Evolutionary conservation across 2,113 vertebrate genomes (phyloP).

Genomic region (Sitta europaea): DNA sequence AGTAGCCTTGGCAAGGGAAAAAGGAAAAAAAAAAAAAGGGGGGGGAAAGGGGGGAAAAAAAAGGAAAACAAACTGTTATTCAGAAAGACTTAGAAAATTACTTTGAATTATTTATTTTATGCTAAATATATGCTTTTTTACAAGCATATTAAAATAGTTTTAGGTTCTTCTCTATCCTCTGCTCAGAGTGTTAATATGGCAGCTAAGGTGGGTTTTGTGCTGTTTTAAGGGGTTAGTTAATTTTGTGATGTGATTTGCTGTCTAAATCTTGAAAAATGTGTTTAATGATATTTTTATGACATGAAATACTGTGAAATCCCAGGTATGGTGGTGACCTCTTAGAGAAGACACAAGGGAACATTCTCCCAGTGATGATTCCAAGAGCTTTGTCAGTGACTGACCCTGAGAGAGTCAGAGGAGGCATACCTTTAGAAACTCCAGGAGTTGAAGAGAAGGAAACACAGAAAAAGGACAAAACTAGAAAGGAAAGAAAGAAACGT

Average conservation of each 20-base stretch:
- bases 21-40: not conserved
- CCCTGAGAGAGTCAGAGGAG: not conserved
- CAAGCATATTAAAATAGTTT: not conserved
- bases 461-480: not conserved
- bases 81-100: not conserved
- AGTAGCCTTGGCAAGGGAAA: not conserved
- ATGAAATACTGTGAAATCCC: not conserved
- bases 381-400: conserved; percentile 41
- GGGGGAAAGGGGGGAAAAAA: not conserved
- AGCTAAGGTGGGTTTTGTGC: not conserved
- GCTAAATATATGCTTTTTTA: not conserved
- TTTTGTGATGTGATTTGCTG: not conserved
- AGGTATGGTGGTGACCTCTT: not conserved
- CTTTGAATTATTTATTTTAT: not conserved
- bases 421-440: not conserved
- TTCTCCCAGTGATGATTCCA: not conserved
- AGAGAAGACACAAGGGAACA: not conserved
- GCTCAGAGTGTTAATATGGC: not conserved
- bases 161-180: not conserved
- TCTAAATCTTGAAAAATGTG: not conserved
- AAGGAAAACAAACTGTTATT: not conserved
- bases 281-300: not conserved
- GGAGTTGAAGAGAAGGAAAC: not conserved
- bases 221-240: not conserved
- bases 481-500: conserved; percentile 1